Percentiles rank a stretch among this genome's conserved stretches.
phyloP scores from a whole-genome alignment of 2,797 vertebrate genomes.

The Tragopan temminckii region DNA sequence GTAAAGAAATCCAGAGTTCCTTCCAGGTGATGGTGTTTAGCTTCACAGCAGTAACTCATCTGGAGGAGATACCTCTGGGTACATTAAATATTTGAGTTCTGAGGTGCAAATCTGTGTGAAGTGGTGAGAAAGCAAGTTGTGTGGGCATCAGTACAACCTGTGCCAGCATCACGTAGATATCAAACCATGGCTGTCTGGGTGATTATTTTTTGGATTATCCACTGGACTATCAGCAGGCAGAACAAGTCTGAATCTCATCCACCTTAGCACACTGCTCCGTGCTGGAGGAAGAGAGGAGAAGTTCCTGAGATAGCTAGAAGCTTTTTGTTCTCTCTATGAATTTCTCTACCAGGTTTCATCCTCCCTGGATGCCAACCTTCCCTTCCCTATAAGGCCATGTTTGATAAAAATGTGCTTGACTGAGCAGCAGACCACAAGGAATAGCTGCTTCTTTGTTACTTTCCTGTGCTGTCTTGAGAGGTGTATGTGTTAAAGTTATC shows the following conservation, averaged over 20 bases:
- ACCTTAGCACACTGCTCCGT: not conserved
- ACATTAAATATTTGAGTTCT: not conserved
- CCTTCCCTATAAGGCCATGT: not conserved
- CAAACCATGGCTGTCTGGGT: not conserved
- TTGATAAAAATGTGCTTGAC: not conserved
- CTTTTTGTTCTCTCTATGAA: not conserved
- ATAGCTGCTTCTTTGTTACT: not conserved
- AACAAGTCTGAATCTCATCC: not conserved
- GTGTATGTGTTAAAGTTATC: not conserved
- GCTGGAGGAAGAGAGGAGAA: not conserved
- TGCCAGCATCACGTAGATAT: not conserved
- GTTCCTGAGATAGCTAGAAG: not conserved
- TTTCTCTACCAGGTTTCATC: not conserved
- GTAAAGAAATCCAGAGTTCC: not conserved
- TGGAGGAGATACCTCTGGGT: accelerated
- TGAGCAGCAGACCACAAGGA: not conserved
- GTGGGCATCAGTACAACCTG: not conserved
- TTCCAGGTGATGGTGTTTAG: not conserved
- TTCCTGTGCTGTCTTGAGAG: not conserved
- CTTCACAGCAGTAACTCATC: not conserved
- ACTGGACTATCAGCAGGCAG: not conserved
- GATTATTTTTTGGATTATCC: not conserved
- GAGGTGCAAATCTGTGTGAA: not conserved
- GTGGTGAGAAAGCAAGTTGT: not conserved
- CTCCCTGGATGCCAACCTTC: not conserved